Conservation (phyloP, 2,797 vertebrate species). For the Halcyon leucocephala region DNA sequence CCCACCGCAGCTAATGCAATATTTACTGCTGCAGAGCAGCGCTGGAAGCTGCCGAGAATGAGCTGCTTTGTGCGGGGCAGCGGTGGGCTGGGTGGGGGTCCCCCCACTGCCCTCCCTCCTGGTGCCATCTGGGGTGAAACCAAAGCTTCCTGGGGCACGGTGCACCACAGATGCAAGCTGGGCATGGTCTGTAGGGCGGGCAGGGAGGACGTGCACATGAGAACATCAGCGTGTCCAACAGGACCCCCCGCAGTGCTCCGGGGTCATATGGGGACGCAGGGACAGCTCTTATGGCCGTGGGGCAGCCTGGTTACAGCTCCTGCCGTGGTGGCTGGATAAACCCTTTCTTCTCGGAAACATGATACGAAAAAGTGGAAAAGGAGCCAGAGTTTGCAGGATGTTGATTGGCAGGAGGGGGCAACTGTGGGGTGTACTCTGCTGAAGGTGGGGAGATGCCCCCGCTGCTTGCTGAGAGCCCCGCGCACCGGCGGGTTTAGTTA, state of each 20-base stretch:
- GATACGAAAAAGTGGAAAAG: background rate
- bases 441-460: background rate
- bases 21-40: background rate
- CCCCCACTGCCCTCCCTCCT: background rate
- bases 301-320: background rate
- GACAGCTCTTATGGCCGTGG: background rate
- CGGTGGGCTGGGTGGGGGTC: background rate
- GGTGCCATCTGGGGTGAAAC: constrained; percentile 8
- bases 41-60: constrained; percentile 26
- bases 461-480: rapidly evolving
- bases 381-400: background rate
- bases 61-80: background rate
- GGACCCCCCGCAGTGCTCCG: rapidly evolving
- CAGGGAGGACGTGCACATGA: background rate
- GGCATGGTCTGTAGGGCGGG: background rate
- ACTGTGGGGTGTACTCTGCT: rapidly evolving
- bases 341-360: background rate
- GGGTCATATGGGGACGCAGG: background rate
- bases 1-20: constrained; percentile 55
- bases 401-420: rapidly evolving
- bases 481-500: rapidly evolving
- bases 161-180: background rate
- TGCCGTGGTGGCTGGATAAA: background rate
- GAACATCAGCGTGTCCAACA: background rate
- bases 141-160: background rate